Evolutionary conservation across 2,888 invertebrate genomes (phyloP).

Genomic region (Perithous albicinctus): DNA sequence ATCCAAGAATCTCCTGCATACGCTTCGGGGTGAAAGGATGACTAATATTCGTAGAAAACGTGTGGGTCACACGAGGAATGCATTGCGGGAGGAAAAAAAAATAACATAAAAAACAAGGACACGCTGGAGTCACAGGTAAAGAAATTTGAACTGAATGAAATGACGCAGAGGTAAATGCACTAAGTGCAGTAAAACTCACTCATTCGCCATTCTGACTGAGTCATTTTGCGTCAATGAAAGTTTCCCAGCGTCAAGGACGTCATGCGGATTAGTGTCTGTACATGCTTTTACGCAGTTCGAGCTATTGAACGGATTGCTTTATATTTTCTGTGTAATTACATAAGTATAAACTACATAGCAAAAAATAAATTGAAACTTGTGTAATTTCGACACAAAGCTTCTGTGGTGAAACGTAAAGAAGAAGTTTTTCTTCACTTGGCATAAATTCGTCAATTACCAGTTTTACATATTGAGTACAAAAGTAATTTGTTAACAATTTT

Average conservation of each 20-base stretch:
- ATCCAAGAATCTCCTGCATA: slow-evolving; percentile 38
- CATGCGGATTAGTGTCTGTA: slow-evolving; percentile 56
- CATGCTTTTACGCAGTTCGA: neutral
- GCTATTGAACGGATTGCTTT: neutral
- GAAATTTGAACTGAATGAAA: slow-evolving; percentile 77
- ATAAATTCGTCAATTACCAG: no score
- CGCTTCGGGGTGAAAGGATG: slow-evolving; percentile 25
- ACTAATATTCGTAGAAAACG: slow-evolving; percentile 31
- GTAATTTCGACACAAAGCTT: no score
- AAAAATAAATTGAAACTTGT: no score
- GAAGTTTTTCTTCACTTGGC: no score
- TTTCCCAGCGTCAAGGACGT: slow-evolving; percentile 53
- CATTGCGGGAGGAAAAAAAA: neutral
- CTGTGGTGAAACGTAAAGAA: no score
- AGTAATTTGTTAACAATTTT: no score
- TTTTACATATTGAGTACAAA: no score
- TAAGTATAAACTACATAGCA: no score
- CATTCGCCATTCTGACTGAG: slow-evolving; percentile 69
- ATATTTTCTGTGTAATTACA: neutral
- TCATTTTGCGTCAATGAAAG: slow-evolving; percentile 78
- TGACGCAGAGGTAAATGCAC: slow-evolving; percentile 74
- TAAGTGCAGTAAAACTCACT: slow-evolving; percentile 65
- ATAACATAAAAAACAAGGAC: neutral
- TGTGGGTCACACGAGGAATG: slow-evolving; percentile 5
- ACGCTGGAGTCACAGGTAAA: slow-evolving; percentile 53